Conservation (phyloP, 2,888 invertebrate genomes). For the Antheraea assamensis region DNA sequence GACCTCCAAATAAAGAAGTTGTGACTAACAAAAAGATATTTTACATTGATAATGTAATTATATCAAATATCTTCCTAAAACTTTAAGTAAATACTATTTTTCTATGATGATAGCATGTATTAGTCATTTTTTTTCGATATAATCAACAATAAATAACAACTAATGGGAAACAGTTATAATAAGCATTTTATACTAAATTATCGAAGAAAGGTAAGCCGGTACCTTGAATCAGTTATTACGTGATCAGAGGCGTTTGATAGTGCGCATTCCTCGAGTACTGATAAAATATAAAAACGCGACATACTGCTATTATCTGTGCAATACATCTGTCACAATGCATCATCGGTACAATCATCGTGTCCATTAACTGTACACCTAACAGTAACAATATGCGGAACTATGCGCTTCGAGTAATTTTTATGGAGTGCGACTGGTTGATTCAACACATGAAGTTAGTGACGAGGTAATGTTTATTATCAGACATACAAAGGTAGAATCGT, state of each 20-base stretch:
- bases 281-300: conserved; percentile 40
- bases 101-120: conserved; percentile 1
- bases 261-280: conserved; percentile 37
- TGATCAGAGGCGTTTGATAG: conserved; percentile 35
- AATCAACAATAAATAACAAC: not conserved
- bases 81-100: conserved; percentile 1
- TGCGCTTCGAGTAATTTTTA: conserved; percentile 38
- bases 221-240: conserved; percentile 21
- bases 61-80: conserved; percentile 3
- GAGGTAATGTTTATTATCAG: conserved; percentile 47
- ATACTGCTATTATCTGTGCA: conserved; percentile 38
- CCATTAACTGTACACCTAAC: conserved; percentile 32
- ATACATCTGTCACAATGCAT: conserved; percentile 36
- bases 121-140: not conserved
- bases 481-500: conserved; percentile 34
- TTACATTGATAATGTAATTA: conserved; percentile 11
- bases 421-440: conserved; percentile 52
- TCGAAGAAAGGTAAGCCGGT: not conserved
- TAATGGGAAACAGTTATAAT: not conserved
- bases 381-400: conserved; percentile 53
- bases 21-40: conserved; percentile 13
- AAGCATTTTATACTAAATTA: not conserved
- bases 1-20: not conserved
- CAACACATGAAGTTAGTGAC: conserved; percentile 44
- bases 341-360: conserved; percentile 13